Evolutionary conservation across 2,797 vertebrate species (phyloP).

Genomic region (Oreortyx pictus): DNA sequence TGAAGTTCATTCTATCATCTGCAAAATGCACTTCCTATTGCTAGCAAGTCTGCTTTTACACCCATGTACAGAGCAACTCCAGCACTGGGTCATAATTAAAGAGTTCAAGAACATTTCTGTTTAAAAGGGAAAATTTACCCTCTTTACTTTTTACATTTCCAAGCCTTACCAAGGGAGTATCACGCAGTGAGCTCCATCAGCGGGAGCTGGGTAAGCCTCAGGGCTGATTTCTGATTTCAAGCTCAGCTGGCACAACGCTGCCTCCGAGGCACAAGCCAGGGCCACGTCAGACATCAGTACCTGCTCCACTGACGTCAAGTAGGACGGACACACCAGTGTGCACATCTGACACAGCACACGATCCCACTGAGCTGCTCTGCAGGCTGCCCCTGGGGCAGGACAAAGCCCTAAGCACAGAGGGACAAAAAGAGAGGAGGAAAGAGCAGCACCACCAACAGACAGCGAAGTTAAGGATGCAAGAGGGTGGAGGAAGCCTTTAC

Average conservation of each 20-base stretch:
- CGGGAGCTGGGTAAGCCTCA: neutral
- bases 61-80: neutral
- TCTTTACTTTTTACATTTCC: neutral
- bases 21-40: neutral
- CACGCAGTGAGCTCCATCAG: neutral
- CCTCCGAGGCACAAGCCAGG: neutral
- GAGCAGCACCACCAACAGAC: neutral
- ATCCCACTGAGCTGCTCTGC: neutral
- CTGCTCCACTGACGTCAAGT: rapidly evolving
- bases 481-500: neutral
- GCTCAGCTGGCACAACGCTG: neutral
- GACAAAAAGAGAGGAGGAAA: neutral
- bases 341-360: rapidly evolving
- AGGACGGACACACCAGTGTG: rapidly evolving
- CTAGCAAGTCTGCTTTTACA: neutral
- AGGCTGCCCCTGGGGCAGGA: neutral
- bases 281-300: rapidly evolving
- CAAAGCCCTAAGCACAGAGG: neutral
- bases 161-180: neutral
- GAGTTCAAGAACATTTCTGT: neutral
- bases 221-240: neutral
- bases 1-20: neutral
- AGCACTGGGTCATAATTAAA: rapidly evolving
- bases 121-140: neutral
- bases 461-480: neutral